Conservation (phyloP, 2,888 invertebrate species). For the Alviniconcha strummeri region DNA sequence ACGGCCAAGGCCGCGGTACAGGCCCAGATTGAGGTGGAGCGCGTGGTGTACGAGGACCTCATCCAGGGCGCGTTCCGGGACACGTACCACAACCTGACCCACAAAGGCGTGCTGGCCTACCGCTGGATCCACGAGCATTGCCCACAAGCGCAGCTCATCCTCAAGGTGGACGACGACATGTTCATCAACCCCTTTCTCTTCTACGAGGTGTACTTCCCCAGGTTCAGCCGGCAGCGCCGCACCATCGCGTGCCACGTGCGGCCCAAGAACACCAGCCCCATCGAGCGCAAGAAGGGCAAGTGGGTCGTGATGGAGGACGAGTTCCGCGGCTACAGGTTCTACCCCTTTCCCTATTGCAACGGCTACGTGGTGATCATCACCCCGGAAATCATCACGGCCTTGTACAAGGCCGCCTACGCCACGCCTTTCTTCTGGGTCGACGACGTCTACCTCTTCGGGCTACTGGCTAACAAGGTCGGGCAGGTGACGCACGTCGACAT, state of each 20-base stretch:
- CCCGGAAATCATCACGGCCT: conserved; percentile 56
- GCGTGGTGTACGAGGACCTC: conserved; percentile 54
- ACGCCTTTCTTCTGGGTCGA: conserved; percentile 73
- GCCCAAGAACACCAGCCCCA: conserved; percentile 52
- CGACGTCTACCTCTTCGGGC: conserved; percentile 69
- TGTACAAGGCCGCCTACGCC: conserved; percentile 59
- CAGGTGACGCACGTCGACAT: conserved; percentile 72
- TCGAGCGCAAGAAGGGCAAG: conserved; percentile 52
- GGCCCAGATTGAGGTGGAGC: conserved; percentile 58
- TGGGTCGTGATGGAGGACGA: conserved; percentile 58
- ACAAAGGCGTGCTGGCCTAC: conserved; percentile 49
- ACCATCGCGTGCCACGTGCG: conserved; percentile 57
- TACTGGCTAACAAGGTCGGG: conserved; percentile 62
- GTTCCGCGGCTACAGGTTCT: conserved; percentile 58
- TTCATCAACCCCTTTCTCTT: conserved; percentile 62
- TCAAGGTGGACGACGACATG: conserved; percentile 66
- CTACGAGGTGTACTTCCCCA: conserved; percentile 49
- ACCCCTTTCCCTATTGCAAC: conserved; percentile 68
- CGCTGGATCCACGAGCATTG: conserved; percentile 61
- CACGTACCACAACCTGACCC: conserved; percentile 63
- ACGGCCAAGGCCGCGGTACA: conserved; percentile 49
- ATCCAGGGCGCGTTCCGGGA: conserved; percentile 62
- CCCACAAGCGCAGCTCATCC: conserved; percentile 51
- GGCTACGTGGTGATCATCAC: conserved; percentile 64
- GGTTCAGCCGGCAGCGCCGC: conserved; percentile 45